A percentile compares a stretch with the other conserved stretches of the same genome.
Conservation (phyloP, 2,113 vertebrate genomes). For the Istiophorus platypterus region DNA sequence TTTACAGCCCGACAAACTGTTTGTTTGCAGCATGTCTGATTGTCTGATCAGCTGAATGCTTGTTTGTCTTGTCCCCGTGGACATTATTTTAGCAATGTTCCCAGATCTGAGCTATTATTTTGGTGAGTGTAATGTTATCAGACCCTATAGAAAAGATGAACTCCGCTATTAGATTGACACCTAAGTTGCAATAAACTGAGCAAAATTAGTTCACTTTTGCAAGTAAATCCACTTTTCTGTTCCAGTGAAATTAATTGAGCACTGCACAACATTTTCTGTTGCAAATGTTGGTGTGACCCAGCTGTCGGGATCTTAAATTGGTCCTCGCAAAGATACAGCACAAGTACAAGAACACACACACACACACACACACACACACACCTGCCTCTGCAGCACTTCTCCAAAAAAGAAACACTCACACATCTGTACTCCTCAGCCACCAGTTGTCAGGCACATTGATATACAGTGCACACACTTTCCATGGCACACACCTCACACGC, state of each 20-base stretch:
- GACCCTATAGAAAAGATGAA: too few relatives aligned
- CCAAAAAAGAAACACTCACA: background rate
- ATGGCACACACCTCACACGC: background rate
- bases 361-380: background rate
- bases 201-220: background rate
- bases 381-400: background rate
- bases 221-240: background rate
- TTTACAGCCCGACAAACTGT: background rate
- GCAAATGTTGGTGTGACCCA: background rate
- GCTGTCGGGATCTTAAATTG: background rate
- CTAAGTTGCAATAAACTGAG: background rate
- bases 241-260: background rate
- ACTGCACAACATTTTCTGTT: background rate
- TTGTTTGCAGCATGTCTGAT: too few relatives aligned
- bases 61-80: background rate
- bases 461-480: background rate
- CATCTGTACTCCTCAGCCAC: slow-evolving; percentile 11
- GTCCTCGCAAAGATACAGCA: slow-evolving; percentile 11
- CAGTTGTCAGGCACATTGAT: background rate
- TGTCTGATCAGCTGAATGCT: background rate
- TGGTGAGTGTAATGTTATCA: background rate
- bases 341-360: background rate
- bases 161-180: too few relatives aligned
- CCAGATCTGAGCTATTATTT: background rate
- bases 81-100: background rate